Percentiles rank a stretch among this genome's conserved stretches.
Conservation (phyloP, 1,140 invertebrate species). For the Drosophila miranda region DNA sequence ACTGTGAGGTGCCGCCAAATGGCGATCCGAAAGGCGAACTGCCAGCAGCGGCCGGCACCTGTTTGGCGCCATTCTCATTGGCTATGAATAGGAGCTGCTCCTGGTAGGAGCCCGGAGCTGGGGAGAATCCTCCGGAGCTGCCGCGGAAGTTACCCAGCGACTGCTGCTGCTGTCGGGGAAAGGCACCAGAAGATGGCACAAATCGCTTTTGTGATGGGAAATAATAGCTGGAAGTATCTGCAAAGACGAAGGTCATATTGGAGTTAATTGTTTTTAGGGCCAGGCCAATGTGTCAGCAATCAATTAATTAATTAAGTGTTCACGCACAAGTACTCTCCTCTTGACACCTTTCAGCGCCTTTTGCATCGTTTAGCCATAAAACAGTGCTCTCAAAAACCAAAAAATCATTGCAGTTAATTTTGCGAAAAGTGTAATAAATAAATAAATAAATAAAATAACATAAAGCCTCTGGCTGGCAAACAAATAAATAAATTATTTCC, state of each 20-base stretch:
- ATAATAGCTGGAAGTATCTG: slow-evolving; percentile 74
- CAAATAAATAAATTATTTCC: slow-evolving; percentile 27
- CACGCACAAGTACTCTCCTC: neutral
- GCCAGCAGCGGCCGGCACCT: slow-evolving; percentile 22
- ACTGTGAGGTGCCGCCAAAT: slow-evolving; percentile 60
- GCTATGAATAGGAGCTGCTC: slow-evolving; percentile 76
- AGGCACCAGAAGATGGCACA: slow-evolving; percentile 71
- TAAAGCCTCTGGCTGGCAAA: slow-evolving; percentile 16
- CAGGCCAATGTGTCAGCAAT: slow-evolving; percentile 44
- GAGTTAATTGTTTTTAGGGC: slow-evolving; percentile 27
- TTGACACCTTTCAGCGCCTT: slow-evolving; percentile 47
- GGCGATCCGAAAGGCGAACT: slow-evolving; percentile 58
- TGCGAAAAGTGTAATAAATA: slow-evolving; percentile 72
- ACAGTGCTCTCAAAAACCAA: slow-evolving; percentile 26
- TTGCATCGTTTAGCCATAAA: slow-evolving; percentile 59
- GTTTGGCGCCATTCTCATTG: slow-evolving; percentile 66
- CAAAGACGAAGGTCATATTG: slow-evolving; percentile 51
- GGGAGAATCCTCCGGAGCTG: slow-evolving; percentile 44
- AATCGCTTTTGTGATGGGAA: slow-evolving; percentile 78
- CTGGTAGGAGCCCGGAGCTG: slow-evolving; percentile 75
- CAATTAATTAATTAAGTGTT: slow-evolving; percentile 54
- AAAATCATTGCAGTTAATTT: slow-evolving; percentile 68
- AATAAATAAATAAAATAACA: slow-evolving; percentile 59
- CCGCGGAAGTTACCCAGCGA: slow-evolving; percentile 38
- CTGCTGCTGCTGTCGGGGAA: slow-evolving; percentile 56